Evolutionary conservation across 2,797 vertebrate genomes (phyloP), one percentile per base, ranked within the genome.

Genomic region (Poeciliopsis gracilis): DNA sequence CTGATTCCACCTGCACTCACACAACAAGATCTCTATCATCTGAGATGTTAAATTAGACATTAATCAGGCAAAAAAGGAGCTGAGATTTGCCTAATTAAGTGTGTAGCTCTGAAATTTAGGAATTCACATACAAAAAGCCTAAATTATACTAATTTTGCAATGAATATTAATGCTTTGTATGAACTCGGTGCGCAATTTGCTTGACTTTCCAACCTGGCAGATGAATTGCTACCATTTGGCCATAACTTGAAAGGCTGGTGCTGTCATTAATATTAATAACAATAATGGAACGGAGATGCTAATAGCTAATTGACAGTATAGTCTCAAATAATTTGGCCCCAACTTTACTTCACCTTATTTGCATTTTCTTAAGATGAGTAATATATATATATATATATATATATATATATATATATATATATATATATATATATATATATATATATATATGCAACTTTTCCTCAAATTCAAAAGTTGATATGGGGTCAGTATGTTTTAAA

Each of bases 1-100:
- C 90, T 98, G 97, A 91, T 98, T 99, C 97, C 98, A 98, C 93
- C 97, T 98, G 81, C 30, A 81, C 82, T 76, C 71, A 63, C 73
- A 30, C 38, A 45, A 38, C 20, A 18, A 73, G 20, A 41, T n/a
- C 36, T 25, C 12, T 51, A 49, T 20, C 4, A 11, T 41, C 10
- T 20, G 23, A 69, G 46, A 51, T 76, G 18, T 72, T 25, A 77
- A 63, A 9, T 23, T 66, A 12, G 20, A 16, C 53, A 10, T 47
- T 70, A 18, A 47, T 33, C 33, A 69, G 36, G 16, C 49, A 51
- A 11, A 57, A 47, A n/a, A 28, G n/a, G 23, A 51, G 11, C 23
- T 77, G 51, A 3, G 25, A 45, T 77, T 59, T 43, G 11, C 33
- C 72, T 11, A 16, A 51, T 4, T 74, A 38, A 0, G 20, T 1